These are phyloP conservation scores for Etheostoma cragini DNA, from an alignment of 2,113 vertebrate genomes.

Conservation along the genomic window DNA sequence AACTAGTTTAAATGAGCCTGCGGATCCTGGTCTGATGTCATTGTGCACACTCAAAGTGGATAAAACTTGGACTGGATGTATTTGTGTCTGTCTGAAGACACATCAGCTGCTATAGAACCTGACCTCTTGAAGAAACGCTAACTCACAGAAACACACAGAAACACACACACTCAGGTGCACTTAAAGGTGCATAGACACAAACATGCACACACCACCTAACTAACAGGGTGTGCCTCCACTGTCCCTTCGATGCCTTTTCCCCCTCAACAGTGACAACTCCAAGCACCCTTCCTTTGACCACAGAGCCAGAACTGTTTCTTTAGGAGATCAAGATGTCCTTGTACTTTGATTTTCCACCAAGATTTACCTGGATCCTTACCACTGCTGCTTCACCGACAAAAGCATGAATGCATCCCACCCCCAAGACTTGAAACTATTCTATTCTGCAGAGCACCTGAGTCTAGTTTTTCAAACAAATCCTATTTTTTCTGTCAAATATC, in stretches of 20 bases:
- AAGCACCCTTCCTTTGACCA: slow-evolving; percentile 43
- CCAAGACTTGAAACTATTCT: slow-evolving; percentile 26
- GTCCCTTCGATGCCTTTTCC: slow-evolving; percentile 55
- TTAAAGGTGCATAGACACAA: slow-evolving; percentile 53
- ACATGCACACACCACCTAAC: slow-evolving; percentile 43
- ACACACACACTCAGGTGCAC: slow-evolving; percentile 52
- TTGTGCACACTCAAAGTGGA: slow-evolving; percentile 52
- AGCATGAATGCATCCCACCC: slow-evolving; percentile 76
- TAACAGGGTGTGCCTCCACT: slow-evolving; percentile 54
- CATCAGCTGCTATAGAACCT: slow-evolving; percentile 71
- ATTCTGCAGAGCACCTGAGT: slow-evolving; percentile 41
- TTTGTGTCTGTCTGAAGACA: slow-evolving; percentile 63
- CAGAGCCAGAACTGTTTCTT: slow-evolving; percentile 32
- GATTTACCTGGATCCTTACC: slow-evolving; percentile 56
- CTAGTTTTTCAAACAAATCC: slow-evolving; percentile 37
- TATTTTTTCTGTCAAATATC: slow-evolving; percentile 45
- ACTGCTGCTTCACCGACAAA: slow-evolving; percentile 77
- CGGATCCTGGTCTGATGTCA: slow-evolving; percentile 62
- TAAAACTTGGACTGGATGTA: slow-evolving; percentile 47
- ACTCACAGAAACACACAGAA: slow-evolving; percentile 29
- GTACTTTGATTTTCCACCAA: slow-evolving; percentile 47
- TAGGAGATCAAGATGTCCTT: slow-evolving; percentile 26
- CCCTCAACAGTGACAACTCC: slow-evolving; percentile 25
- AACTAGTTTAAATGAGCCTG: slow-evolving; percentile 37
- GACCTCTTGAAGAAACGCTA: slow-evolving; percentile 64